Percentiles rank a stretch among this genome's conserved stretches.
Evolutionary conservation across 2,888 invertebrate genomes (phyloP).

Genomic region (Acanthosepion esculentum): DNA sequence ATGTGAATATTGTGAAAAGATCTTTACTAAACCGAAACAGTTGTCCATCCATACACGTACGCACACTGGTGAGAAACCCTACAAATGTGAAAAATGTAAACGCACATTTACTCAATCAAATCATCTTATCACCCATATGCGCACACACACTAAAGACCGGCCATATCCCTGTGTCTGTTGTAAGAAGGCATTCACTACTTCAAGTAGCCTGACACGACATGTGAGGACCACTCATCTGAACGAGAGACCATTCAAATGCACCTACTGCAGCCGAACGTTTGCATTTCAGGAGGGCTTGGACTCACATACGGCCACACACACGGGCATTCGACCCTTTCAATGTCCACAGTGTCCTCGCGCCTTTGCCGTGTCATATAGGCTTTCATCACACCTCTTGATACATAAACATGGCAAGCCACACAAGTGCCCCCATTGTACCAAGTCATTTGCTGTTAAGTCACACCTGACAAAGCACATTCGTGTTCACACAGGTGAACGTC

Average conservation of each 20-base stretch:
- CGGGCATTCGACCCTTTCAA: slow-evolving; percentile 35
- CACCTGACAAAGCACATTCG: slow-evolving; percentile 39
- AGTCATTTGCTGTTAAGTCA: slow-evolving; percentile 14
- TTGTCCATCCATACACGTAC: background rate
- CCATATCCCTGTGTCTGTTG: slow-evolving; percentile 38
- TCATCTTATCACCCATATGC: slow-evolving; percentile 36
- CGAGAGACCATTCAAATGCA: slow-evolving; percentile 37
- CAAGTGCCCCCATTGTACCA: background rate
- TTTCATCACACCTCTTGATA: background rate
- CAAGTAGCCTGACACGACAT: slow-evolving; percentile 35
- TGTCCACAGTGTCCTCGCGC: slow-evolving; percentile 36
- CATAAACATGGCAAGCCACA: slow-evolving; percentile 23
- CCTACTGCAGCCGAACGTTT: slow-evolving; percentile 25
- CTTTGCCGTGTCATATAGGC: slow-evolving; percentile 39
- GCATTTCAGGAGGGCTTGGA: slow-evolving; percentile 45
- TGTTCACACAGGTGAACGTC: background rate
- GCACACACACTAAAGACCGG: slow-evolving; percentile 34
- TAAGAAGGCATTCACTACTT: background rate
- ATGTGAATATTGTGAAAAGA: slow-evolving; percentile 40
- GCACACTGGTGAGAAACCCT: background rate
- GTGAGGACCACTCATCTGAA: slow-evolving; percentile 34
- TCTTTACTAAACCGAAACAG: background rate
- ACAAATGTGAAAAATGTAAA: slow-evolving; percentile 13
- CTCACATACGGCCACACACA: slow-evolving; percentile 19
- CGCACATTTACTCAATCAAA: slow-evolving; percentile 8